Conservation (phyloP, 1,140 invertebrate species). For the Bombus polaris region DNA sequence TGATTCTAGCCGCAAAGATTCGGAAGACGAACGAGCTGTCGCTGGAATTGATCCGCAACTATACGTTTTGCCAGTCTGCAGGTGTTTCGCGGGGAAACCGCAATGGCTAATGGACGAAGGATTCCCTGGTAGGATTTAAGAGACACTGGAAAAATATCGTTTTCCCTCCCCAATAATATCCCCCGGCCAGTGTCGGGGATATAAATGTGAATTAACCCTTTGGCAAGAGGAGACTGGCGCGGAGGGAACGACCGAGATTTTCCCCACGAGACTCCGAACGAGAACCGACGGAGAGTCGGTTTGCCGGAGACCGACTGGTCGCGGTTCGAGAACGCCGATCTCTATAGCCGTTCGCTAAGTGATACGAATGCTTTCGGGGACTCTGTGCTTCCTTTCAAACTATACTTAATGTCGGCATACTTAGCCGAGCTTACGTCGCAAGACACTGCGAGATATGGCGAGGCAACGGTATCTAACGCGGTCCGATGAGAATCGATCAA, state of each 20-base stretch:
- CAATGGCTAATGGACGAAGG: conserved; percentile 19
- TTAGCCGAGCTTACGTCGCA: conserved; percentile 36
- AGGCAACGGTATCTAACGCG: background rate
- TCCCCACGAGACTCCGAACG: conserved; percentile 20
- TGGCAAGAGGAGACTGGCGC: background rate
- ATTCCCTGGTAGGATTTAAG: conserved; percentile 27
- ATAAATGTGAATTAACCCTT: conserved; percentile 69
- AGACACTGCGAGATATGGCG: background rate
- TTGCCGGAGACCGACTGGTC: background rate
- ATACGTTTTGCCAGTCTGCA: background rate
- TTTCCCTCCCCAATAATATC: conserved; percentile 24
- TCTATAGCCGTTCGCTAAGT: conserved; percentile 65
- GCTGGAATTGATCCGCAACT: too few species aligned
- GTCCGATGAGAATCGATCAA: background rate
- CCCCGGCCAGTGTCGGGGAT: background rate
- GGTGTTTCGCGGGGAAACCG: conserved; percentile 3
- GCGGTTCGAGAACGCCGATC: conserved; percentile 19
- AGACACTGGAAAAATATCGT: conserved; percentile 28
- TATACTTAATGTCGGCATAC: conserved; percentile 76
- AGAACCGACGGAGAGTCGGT: conserved; percentile 11
- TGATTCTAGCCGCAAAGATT: too few species aligned
- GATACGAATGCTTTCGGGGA: conserved; percentile 77
- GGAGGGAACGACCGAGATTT: conserved; percentile 51
- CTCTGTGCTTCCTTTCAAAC: conserved; percentile 71
- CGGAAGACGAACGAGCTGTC: too few species aligned